Evolutionary conservation across 1,140 invertebrate species (phyloP).

Genomic region (Platyura marginata): DNA sequence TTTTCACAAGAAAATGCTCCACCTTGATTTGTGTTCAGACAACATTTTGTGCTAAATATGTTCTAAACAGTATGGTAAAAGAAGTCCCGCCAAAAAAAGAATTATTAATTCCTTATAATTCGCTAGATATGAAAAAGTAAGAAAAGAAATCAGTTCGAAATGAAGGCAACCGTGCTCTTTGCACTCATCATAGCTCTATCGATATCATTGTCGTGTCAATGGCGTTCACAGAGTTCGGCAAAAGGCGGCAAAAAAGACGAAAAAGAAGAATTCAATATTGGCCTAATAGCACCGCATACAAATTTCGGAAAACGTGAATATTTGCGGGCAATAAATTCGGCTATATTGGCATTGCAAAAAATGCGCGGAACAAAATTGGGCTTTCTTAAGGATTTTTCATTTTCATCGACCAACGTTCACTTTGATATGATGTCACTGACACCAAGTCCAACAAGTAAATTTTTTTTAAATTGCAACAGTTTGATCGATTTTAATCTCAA

Average conservation of each 20-base stretch:
- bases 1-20: no score
- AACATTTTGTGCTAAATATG: no score
- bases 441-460: constrained; percentile 54
- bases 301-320: constrained; percentile 41
- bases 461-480: neutral
- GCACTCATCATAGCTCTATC: neutral
- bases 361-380: constrained; percentile 32
- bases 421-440: constrained; percentile 48
- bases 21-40: no score
- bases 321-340: constrained; percentile 41
- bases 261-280: constrained; percentile 12
- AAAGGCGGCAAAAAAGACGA: neutral
- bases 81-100: no score
- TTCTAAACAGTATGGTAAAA: no score
- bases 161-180: neutral
- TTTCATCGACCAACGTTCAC: constrained; percentile 38
- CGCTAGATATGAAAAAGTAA: neutral
- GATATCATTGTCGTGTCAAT: neutral
- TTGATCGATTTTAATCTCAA: neutral
- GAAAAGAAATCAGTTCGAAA: neutral
- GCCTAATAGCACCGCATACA: constrained; percentile 34
- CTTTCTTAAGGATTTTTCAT: constrained; percentile 42
- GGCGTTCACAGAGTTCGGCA: neutral
- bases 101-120: no score
- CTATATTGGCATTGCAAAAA: constrained; percentile 37